Conservation (phyloP, 2,797 vertebrate genomes). For the Gadopsis marmoratus region DNA sequence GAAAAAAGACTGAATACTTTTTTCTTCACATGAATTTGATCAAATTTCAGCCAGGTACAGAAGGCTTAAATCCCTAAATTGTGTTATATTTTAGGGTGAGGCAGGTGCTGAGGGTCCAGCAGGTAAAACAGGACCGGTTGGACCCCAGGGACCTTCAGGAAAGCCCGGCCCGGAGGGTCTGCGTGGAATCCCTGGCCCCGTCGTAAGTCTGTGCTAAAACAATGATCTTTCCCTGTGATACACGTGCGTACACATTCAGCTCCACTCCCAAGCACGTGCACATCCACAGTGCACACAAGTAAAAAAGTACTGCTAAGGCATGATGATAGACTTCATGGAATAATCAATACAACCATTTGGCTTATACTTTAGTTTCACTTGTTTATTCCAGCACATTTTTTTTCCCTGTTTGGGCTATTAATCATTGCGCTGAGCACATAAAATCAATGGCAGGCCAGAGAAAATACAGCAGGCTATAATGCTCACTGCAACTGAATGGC, state of each 20-base stretch:
- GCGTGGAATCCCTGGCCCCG: slow-evolving; percentile 96
- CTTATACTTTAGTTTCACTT: slow-evolving; percentile 72
- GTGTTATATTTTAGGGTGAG: slow-evolving; percentile 87
- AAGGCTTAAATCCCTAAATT: neutral
- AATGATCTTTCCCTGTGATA: neutral
- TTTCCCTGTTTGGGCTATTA: slow-evolving; percentile 71
- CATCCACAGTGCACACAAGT: slow-evolving; percentile 34
- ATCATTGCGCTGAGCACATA: slow-evolving; percentile 71
- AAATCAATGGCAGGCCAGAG: slow-evolving; percentile 77
- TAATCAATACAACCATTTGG: slow-evolving; percentile 79
- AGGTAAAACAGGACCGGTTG: slow-evolving; percentile 98
- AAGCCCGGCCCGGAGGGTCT: slow-evolving; percentile 97
- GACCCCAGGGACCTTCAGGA: slow-evolving; percentile 95
- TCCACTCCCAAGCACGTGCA: slow-evolving; percentile 10
- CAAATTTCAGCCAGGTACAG: neutral
- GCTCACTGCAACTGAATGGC: slow-evolving; percentile 70
- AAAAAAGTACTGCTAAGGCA: slow-evolving; percentile 43
- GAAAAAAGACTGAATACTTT: neutral
- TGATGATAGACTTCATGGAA: slow-evolving; percentile 77
- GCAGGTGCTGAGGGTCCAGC: slow-evolving; percentile 92
- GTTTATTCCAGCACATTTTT: slow-evolving; percentile 78
- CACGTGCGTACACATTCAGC: slow-evolving; percentile 1
- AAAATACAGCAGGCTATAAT: slow-evolving; percentile 77
- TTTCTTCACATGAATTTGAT: neutral
- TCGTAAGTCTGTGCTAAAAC: slow-evolving; percentile 85